Base-by-base conservation (phyloP, 2,113 vertebrate genomes). In the Poecile atricapillus region DNA sequence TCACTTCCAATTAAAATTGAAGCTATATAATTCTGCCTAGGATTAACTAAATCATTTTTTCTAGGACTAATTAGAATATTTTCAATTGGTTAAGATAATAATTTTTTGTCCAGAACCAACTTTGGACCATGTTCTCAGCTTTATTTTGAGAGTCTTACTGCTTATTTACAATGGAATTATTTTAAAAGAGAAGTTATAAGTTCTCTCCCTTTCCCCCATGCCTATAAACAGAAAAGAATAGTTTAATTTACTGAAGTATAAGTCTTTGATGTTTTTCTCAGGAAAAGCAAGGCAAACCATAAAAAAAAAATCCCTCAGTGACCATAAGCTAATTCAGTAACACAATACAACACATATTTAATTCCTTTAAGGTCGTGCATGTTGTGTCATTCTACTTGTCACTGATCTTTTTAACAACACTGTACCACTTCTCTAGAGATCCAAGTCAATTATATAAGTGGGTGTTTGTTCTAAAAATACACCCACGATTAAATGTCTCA, bases 391-490 rank as follows among this genome's bases (percentile, higher is more conserved):
- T 67, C 43, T 82, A 68, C 44, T 56, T 87, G 63, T 73, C 58
- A 75, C 21, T 1, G 0, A 71, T 84, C 25, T 71, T 78, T 68
- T 35, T 71, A 92, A 81, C 9, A 55, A 50, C 35, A 85, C 27
- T 69, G 15, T 15, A 91, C 11, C 31, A 39, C 39, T 73, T 79
- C 63, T 73, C 47, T 79, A 93, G 82, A 89, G 58, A 88, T 73
- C 15, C 23, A 74, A 91, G 27, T 56, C 33, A 75, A 39, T 76
- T 75, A 71, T 4, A 8, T 37, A 83, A 93, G 64, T 69, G n/a
- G 33, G 43, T 85, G 55, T 84, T 89, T 82, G 35, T 56, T 77
- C 79, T 88, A 83, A 93, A 95, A 86, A 85, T 92, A 82, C 33
- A 92, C 7, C 28, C 20, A 87, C 0, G 1, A 74, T 77, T 47